Percentiles rank a stretch among this genome's conserved stretches.
Evolutionary conservation across 1,140 invertebrate genomes (phyloP).

Genomic region (Drosophila suzukii): DNA sequence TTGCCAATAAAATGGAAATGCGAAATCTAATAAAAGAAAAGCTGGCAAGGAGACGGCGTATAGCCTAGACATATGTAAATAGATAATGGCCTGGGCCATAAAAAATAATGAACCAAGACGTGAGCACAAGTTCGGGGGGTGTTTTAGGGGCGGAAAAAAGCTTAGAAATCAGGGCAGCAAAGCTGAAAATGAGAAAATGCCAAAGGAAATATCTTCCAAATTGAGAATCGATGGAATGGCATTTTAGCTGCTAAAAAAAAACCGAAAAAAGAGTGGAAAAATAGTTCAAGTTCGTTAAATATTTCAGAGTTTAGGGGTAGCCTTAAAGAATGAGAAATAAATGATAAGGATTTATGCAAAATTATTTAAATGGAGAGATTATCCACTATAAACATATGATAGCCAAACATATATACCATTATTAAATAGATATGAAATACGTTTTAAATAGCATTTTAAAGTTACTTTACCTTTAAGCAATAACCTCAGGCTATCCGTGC

Average conservation of each 20-base stretch:
- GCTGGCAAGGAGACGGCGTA: background rate
- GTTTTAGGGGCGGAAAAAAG: background rate
- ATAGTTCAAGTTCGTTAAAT: conserved; percentile 35
- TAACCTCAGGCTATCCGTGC: background rate
- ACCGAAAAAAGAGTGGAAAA: background rate
- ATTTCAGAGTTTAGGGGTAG: background rate
- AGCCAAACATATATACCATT: too few relatives aligned
- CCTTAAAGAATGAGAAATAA: background rate
- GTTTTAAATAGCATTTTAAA: background rate
- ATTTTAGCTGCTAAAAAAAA: conserved; percentile 31
- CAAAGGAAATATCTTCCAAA: conserved; percentile 29
- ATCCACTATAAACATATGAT: too few relatives aligned
- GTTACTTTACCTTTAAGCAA: conserved; percentile 1
- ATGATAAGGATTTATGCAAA: background rate
- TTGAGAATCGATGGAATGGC: conserved; percentile 46
- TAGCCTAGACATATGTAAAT: conserved; percentile 56
- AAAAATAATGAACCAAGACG: conserved; percentile 73
- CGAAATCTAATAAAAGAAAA: conserved; percentile 25
- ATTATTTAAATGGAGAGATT: too few relatives aligned
- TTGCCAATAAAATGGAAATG: conserved; percentile 53
- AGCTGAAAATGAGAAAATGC: conserved; percentile 52
- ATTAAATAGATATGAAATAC: too few relatives aligned
- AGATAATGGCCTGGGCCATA: conserved; percentile 64
- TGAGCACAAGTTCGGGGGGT: conserved; percentile 6
- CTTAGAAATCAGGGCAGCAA: conserved; percentile 46